Percentiles rank a stretch among this genome's conserved stretches.
Evolutionary conservation across 2,797 vertebrate species (phyloP).

Genomic region (Chrysocyon brachyurus): DNA sequence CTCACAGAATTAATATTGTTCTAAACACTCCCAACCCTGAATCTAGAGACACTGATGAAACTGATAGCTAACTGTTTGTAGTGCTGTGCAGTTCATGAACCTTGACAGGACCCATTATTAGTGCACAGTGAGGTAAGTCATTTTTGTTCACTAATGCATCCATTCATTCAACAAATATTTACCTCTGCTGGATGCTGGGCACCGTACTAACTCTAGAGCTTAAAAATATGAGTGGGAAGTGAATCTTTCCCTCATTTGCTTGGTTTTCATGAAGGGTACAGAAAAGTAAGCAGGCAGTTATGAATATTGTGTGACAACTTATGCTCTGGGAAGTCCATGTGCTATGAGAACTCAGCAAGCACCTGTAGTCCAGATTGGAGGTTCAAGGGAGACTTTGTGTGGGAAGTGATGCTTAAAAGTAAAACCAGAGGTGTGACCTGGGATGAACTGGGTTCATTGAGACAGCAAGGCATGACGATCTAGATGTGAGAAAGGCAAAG

Average conservation of each 20-base stretch:
- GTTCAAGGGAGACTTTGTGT: background rate
- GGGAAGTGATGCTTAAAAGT: background rate
- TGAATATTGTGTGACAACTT: background rate
- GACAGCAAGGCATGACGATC: background rate
- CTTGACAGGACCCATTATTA: background rate
- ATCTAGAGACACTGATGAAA: background rate
- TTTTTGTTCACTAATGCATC: background rate
- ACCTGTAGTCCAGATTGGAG: background rate
- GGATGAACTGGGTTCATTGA: background rate
- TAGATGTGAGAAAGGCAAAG: too few relatives aligned
- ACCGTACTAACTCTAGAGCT: background rate
- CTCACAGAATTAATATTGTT: background rate
- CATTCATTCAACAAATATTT: background rate
- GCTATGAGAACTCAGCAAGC: background rate
- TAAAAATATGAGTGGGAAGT: background rate
- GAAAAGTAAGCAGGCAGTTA: background rate
- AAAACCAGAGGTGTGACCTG: background rate
- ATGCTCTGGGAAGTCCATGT: accelerated
- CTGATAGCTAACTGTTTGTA: background rate
- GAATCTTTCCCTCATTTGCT: background rate
- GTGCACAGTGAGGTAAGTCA: background rate
- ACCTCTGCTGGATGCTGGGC: background rate
- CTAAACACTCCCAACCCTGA: background rate
- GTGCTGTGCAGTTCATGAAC: background rate
- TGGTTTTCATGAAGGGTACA: background rate